Base-by-base conservation (phyloP, 2,888 invertebrate genomes). In the Eupithecia pulchellata region DNA sequence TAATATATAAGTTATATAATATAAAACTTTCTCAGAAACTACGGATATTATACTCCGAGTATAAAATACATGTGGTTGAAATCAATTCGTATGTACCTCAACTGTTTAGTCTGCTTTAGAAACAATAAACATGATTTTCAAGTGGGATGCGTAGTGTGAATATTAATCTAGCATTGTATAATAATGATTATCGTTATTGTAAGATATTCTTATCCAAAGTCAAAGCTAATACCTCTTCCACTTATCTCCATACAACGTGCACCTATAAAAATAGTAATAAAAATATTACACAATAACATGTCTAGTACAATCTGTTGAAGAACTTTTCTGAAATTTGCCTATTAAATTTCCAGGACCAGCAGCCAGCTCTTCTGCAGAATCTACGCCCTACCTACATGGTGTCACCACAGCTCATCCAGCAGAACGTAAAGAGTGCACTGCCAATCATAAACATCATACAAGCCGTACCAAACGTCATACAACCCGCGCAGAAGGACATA, bases 271-370 rank as follows among this genome's bases (percentile, higher is more conserved):
- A n/a, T n/a, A n/a, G n/a, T n/a, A n/a, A n/a, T n/a, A n/a, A n/a
- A n/a, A n/a, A n/a, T n/a, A n/a, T n/a, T n/a, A n/a, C n/a, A n/a
- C n/a, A n/a, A 42, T 61, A 64, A 64, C 52, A 14, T 60, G 52
- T 71, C 67, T 71, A 39, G 36, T 68, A 57, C 47, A 47, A 47
- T 47, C 47, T 47, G 47, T n/a, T 17, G 20, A 4, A 32, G 62
- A 39, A 30, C 13, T 13, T 52, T 72, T 69, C 67, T 84, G 79
- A 88, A 77, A 78, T 65, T 75, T 64, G 57, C 64, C 78, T 78
- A n/a, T 74, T 79, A 67, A 79, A 73, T 78, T 92, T 92, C 72
- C 92, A 92, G 93, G 90, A 89, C 66, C 75, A 89, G 66, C 88
- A 87, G 76, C 79, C 81, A 74, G 66, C 78, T 20, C 75, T 78